phyloP scores from a whole-genome alignment of 2,113 vertebrate species.

The Pungitius pungitius region DNA sequence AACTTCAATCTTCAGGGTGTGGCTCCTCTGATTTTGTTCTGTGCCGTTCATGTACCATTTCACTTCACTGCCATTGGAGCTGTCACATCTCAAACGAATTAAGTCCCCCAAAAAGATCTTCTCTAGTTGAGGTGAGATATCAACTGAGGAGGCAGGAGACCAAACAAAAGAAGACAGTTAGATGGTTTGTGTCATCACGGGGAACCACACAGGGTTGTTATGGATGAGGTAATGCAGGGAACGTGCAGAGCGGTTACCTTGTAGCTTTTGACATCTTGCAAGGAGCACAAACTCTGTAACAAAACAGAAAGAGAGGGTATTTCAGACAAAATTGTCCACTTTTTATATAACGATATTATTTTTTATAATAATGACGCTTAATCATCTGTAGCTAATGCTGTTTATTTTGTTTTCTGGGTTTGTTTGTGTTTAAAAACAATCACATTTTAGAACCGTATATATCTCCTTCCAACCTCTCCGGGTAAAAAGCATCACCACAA shows the following conservation, averaged over 20 bases:
- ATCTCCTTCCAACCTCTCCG: background rate
- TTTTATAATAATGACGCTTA: too few species aligned
- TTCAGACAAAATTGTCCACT: background rate
- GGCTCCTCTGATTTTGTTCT: accelerated
- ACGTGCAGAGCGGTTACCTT: constrained; percentile 29
- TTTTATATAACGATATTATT: background rate
- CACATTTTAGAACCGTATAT: background rate
- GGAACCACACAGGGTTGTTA: background rate
- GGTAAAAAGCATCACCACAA: background rate
- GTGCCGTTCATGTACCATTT: background rate
- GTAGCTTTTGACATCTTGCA: constrained; percentile 20
- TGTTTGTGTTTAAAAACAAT: background rate
- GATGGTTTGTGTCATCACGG: background rate
- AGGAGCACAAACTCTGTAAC: constrained; percentile 24
- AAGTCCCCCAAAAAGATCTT: constrained; percentile 42
- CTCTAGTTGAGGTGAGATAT: accelerated
- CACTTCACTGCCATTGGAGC: accelerated
- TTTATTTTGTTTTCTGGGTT: background rate
- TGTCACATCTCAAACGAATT: constrained; percentile 21
- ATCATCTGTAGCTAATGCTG: too few species aligned
- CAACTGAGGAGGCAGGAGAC: constrained; percentile 36
- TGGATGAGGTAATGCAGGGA: background rate
- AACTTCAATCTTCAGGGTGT: background rate
- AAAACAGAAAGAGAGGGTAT: background rate
- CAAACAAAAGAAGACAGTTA: constrained; percentile 7